These are phyloP conservation scores for Crypturellus undulatus DNA, from an alignment of 2,113 vertebrate species.

Conservation along the genomic window DNA sequence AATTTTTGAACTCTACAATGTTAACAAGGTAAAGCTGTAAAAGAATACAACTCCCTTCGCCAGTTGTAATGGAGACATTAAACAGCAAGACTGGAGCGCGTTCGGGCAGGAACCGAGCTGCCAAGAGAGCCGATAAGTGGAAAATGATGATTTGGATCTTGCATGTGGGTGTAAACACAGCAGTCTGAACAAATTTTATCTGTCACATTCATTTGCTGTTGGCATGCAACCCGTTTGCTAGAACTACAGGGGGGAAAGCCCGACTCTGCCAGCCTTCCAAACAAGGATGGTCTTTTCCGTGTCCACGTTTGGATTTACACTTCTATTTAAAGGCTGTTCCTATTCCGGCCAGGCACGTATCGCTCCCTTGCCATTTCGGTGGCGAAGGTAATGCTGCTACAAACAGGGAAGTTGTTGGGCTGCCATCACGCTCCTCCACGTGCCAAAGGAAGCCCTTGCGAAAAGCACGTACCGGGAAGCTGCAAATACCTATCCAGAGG, in stretches of 20 bases:
- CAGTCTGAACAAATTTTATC: slow-evolving; percentile 65
- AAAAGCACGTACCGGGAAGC: not conserved
- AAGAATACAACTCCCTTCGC: slow-evolving; percentile 54
- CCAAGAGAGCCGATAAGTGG: slow-evolving; percentile 65
- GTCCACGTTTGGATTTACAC: not conserved
- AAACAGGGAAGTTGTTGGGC: not conserved
- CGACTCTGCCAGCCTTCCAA: slow-evolving; percentile 45
- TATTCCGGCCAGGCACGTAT: not conserved
- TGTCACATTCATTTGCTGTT: slow-evolving; percentile 61
- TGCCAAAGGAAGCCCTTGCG: not conserved
- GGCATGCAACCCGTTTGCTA: slow-evolving; percentile 30
- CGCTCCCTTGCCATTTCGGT: not conserved
- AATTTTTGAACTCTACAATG: not conserved
- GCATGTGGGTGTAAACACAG: slow-evolving; percentile 71
- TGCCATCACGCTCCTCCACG: not conserved
- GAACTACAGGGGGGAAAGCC: slow-evolving; percentile 15
- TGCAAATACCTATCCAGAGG: not conserved
- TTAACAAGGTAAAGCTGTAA: slow-evolving; percentile 62
- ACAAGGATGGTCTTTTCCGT: slow-evolving; percentile 27
- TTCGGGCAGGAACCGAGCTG: slow-evolving; percentile 41
- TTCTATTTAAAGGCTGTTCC: slow-evolving; percentile 1
- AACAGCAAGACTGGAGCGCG: slow-evolving; percentile 61
- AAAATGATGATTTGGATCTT: slow-evolving; percentile 58
- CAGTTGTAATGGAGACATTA: slow-evolving; percentile 59
- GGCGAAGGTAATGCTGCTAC: not conserved